Conservation (phyloP, 2,797 vertebrate species). For the Bucorvus abyssinicus region DNA sequence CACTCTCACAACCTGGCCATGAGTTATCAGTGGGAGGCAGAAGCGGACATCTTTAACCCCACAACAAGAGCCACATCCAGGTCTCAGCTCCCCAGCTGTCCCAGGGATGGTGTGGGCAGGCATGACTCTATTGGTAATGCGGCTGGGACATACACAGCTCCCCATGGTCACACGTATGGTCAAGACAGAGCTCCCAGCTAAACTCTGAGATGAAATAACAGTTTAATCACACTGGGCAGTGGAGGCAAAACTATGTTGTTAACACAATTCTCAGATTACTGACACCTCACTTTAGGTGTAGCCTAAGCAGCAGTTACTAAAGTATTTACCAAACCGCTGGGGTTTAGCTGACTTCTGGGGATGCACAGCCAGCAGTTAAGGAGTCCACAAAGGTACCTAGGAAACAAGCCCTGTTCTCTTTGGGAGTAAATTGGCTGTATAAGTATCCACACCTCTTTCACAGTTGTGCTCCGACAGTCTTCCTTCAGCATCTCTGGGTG, state of each 20-base stretch:
- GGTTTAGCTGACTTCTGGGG: not conserved
- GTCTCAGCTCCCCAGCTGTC: not conserved
- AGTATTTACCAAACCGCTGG: not conserved
- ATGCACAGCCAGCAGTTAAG: not conserved
- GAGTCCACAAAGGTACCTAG: not conserved
- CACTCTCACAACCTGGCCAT: not conserved
- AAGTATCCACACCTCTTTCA: not conserved
- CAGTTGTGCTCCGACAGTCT: not conserved
- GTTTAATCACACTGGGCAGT: not conserved
- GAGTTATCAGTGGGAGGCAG: not conserved
- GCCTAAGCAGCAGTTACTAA: not conserved
- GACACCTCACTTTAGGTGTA: not conserved
- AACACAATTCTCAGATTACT: not conserved
- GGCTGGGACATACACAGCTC: not conserved
- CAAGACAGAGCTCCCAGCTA: not conserved
- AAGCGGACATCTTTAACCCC: not conserved
- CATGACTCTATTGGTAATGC: not conserved
- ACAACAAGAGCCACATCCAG: not conserved
- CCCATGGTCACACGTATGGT: not conserved
- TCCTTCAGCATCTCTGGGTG: not conserved
- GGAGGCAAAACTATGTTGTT: not conserved
- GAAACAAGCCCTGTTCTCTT: not conserved
- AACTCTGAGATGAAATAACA: not conserved
- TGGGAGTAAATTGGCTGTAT: not conserved
- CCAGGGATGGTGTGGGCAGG: not conserved